Evolutionary conservation across 2,888 invertebrate species (phyloP).

Genomic region (Calliphora vomitoria): DNA sequence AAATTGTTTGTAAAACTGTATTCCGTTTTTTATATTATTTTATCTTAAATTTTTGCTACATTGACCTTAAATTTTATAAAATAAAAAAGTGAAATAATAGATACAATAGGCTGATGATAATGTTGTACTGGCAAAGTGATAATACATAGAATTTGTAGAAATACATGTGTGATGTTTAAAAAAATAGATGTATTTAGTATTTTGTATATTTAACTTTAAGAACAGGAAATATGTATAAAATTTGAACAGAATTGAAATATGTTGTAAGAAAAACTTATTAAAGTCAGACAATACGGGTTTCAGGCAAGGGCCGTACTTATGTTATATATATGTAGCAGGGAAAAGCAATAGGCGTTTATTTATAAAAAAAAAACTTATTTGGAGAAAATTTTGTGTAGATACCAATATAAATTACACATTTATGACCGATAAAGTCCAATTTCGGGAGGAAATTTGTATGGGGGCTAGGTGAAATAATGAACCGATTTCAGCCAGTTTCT

Average conservation of each 20-base stretch:
- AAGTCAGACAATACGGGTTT: too few relatives aligned
- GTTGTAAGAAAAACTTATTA: too few relatives aligned
- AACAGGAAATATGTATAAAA: background rate
- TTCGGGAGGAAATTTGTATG: too few relatives aligned
- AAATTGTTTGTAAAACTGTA: slow-evolving; percentile 32
- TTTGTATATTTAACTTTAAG: background rate
- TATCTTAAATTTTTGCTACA: slow-evolving; percentile 69
- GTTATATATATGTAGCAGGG: too few relatives aligned
- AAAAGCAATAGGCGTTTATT: too few relatives aligned
- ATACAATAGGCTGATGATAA: slow-evolving; percentile 54
- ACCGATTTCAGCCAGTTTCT: too few relatives aligned
- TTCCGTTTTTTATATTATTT: slow-evolving; percentile 40
- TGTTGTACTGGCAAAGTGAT: slow-evolving; percentile 36
- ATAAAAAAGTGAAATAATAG: slow-evolving; percentile 34
- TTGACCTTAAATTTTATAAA: slow-evolving; percentile 71
- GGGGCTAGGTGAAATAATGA: too few relatives aligned
- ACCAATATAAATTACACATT: too few relatives aligned
- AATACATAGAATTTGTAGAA: background rate
- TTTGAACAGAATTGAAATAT: background rate
- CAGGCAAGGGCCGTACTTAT: too few relatives aligned
- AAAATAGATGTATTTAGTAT: background rate
- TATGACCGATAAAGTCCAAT: too few relatives aligned
- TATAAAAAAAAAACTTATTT: too few relatives aligned
- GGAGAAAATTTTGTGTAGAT: too few relatives aligned
- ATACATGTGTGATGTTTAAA: background rate